Evolutionary conservation across 1,140 invertebrate genomes (phyloP), one percentile per base, ranked within the genome.

Genomic region (Papilio polytes): DNA sequence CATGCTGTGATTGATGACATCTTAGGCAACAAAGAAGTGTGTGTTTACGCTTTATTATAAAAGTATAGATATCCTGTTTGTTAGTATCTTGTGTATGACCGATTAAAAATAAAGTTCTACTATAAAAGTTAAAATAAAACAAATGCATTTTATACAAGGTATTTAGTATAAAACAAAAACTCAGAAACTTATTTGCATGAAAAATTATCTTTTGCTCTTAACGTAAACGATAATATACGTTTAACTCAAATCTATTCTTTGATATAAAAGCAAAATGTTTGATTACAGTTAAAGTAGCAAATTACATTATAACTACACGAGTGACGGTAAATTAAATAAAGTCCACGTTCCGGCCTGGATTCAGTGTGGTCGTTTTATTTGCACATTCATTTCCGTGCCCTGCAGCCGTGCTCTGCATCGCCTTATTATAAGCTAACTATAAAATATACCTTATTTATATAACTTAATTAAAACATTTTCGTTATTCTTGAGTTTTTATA

Each of bases 311-410:
- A 86, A 70, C 82, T 85, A 85, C 83, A 84, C 84, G 87, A 83
- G 80, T 86, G 86, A 87, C 86, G 85, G 89, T 89, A 93, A 92
- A 90, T 91, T 92, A 88, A 92, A 90, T 91, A 88, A 88, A 91
- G 86, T 90, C 85, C 82, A 83, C 81, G 82, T 82, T 82, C 85
- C 84, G 83, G 86, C 59, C 83, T 74, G 77, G 80, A 78, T 81
- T 83, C 82, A 74, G 66, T 91, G 88, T 78, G 91, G 90, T 86
- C 83, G 85, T 85, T 91, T 93, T 89, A 88, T 91, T 89, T 87
- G 87, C 84, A 82, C 85, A 92, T 93, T 91, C 91, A 93, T 93
- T 89, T 91, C 36, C n/a, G n/a, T n/a, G n/a, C n/a, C n/a, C n/a
- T n/a, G n/a, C 85, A 86, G 89, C 83, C 86, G 86, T 78, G 76